phyloP scores from a whole-genome alignment of 1,140 invertebrate species.

The Drosophila parvula region DNA sequence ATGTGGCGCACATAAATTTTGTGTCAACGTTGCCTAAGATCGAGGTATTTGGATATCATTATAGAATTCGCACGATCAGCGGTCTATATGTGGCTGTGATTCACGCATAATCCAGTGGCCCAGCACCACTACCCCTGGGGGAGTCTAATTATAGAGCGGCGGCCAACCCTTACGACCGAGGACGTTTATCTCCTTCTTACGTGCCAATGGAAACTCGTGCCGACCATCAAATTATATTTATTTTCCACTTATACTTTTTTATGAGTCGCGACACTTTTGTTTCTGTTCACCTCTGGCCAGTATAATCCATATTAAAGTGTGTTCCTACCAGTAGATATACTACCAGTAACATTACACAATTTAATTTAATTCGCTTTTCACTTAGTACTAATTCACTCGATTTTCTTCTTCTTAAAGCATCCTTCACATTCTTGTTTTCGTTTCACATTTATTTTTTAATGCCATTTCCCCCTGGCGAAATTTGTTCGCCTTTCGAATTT shows the following conservation, averaged over 20 bases:
- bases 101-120: conserved; percentile 63
- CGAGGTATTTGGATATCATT: conserved; percentile 38
- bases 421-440: conserved; percentile 30
- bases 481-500: conserved; percentile 48
- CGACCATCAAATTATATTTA: conserved; percentile 43
- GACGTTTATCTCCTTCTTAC: conserved; percentile 33
- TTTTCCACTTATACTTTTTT: conserved; percentile 40
- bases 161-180: conserved; percentile 24
- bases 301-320: no score
- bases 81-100: conserved; percentile 40
- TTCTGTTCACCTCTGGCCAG: background rate
- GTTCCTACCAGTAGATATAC: background rate
- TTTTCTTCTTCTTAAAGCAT: background rate
- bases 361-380: conserved; percentile 9
- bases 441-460: conserved; percentile 14
- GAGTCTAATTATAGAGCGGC: conserved; percentile 47
- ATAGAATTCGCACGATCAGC: conserved; percentile 44
- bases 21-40: conserved; percentile 30
- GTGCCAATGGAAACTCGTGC: conserved; percentile 57
- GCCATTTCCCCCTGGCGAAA: conserved; percentile 22
- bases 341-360: conserved; percentile 24
- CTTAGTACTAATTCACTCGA: conserved; percentile 10
- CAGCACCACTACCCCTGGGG: conserved; percentile 40
- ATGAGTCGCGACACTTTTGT: conserved; percentile 5
- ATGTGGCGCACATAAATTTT: conserved; percentile 54